Evolutionary conservation across 2,888 invertebrate species (phyloP).

Genomic region (Miltochrista miniata): DNA sequence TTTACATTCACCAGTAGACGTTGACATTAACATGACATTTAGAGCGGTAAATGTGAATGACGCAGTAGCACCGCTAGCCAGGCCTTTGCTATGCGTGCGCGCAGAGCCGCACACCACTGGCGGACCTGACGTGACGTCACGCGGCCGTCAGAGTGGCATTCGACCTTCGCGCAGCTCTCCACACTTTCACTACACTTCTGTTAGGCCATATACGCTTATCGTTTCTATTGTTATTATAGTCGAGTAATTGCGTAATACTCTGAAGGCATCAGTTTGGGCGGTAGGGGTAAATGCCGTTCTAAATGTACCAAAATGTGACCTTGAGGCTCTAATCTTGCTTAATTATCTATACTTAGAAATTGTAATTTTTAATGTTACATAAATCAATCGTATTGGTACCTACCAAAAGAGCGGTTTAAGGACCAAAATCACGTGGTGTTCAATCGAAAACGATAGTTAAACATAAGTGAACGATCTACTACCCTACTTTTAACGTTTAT

Average conservation of each 20-base stretch:
- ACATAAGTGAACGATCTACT: background rate
- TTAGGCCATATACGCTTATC: slow-evolving; percentile 65
- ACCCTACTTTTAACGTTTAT: background rate
- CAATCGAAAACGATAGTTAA: background rate
- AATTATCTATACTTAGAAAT: background rate
- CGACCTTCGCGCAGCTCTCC: slow-evolving; percentile 62
- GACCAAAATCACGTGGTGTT: no score
- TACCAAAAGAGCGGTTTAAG: no score
- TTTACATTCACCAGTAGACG: slow-evolving; percentile 37
- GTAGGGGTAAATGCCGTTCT: slow-evolving; percentile 28
- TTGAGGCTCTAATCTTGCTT: slow-evolving; percentile 1
- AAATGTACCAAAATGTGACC: slow-evolving; percentile 17
- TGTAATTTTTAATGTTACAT: background rate
- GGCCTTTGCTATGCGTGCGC: slow-evolving; percentile 31
- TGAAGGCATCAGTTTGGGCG: slow-evolving; percentile 21
- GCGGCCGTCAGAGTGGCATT: slow-evolving; percentile 25
- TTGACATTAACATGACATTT: slow-evolving; percentile 76
- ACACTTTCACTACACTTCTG: slow-evolving; percentile 67
- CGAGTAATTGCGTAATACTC: slow-evolving; percentile 52
- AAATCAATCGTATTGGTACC: background rate
- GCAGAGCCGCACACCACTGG: slow-evolving; percentile 19
- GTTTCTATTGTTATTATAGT: slow-evolving; percentile 55
- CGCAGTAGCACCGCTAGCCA: slow-evolving; percentile 10
- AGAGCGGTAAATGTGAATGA: slow-evolving; percentile 49
- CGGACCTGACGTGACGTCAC: slow-evolving; percentile 24